phyloP scores from a whole-genome alignment of 2,113 vertebrate genomes.

The Leptocoma aspasia region DNA sequence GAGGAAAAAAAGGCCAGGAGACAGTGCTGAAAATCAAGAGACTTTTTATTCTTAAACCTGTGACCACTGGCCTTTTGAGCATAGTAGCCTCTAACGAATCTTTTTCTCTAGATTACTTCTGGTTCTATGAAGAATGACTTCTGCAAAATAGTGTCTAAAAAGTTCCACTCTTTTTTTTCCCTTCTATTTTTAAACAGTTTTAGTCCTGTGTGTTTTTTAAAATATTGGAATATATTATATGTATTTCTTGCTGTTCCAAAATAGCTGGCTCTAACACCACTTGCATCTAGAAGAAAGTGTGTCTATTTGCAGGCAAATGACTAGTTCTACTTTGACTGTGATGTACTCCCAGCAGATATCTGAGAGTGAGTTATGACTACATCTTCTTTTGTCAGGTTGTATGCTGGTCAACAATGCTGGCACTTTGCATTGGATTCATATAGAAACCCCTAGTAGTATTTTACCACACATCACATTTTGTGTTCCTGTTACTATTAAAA shows the following conservation, averaged over 20 bases:
- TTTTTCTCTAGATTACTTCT: neutral
- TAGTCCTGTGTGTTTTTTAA: constrained; percentile 13
- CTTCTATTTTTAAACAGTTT: neutral
- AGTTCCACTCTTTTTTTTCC: neutral
- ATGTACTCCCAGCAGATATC: constrained; percentile 47
- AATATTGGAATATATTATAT: neutral
- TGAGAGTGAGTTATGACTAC: constrained; percentile 23
- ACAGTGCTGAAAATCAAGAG: neutral
- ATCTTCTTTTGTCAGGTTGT: constrained; percentile 65
- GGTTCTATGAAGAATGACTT: neutral
- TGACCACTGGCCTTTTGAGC: neutral
- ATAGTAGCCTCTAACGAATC: constrained; percentile 1
- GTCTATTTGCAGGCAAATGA: constrained; percentile 59
- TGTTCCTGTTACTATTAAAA: constrained; percentile 33
- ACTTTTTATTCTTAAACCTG: constrained; percentile 13
- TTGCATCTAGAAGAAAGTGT: constrained; percentile 51
- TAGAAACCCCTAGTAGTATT: neutral
- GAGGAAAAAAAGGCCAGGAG: neutral
- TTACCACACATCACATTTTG: neutral
- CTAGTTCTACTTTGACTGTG: constrained; percentile 5
- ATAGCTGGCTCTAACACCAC: constrained; percentile 36
- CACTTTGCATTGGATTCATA: constrained; percentile 11
- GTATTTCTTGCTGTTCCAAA: constrained; percentile 27
- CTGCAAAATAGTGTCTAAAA: neutral
- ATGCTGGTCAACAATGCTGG: constrained; percentile 73